phyloP scores from a whole-genome alignment of 2,113 vertebrate species.

The Xyliphius kryptos region DNA sequence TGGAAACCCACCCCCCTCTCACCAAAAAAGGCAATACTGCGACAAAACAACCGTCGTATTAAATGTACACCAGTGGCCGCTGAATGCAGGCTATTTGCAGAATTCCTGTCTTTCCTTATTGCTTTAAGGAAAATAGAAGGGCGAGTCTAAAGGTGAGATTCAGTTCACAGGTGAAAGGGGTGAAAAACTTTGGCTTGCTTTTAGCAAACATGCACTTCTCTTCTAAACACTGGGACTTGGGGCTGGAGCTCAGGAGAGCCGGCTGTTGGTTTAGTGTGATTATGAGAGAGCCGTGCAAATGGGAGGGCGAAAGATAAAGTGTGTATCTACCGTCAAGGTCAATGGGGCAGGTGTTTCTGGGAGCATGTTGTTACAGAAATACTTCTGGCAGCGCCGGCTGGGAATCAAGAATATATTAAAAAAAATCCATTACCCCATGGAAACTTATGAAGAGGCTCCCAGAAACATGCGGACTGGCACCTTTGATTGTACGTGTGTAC shows the following conservation, averaged over 20 bases:
- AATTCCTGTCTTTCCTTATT: conserved; percentile 51
- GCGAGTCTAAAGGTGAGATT: conserved; percentile 60
- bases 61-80: too few relatives aligned
- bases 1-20: too few relatives aligned
- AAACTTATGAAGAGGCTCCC: not conserved
- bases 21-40: too few relatives aligned
- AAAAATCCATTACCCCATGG: not conserved
- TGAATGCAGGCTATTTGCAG: not conserved
- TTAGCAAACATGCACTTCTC: conserved; percentile 42
- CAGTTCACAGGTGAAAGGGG: conserved; percentile 66
- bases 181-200: conserved; percentile 54
- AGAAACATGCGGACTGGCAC: too few relatives aligned
- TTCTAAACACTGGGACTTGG: too few relatives aligned
- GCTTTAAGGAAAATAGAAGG: conserved; percentile 49
- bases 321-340: conserved; percentile 52
- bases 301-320: conserved; percentile 47
- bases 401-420: not conserved
- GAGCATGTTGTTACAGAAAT: conserved; percentile 24
- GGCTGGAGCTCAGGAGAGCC: not conserved
- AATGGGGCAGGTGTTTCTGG: conserved; percentile 41
- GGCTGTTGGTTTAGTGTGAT: conserved; percentile 46
- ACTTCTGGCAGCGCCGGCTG: conserved; percentile 5
- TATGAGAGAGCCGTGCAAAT: conserved; percentile 21
- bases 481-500: too few relatives aligned
- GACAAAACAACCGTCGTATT: too few relatives aligned